Evolutionary conservation across 2,113 vertebrate species (phyloP).

Genomic region (Martes martes): DNA sequence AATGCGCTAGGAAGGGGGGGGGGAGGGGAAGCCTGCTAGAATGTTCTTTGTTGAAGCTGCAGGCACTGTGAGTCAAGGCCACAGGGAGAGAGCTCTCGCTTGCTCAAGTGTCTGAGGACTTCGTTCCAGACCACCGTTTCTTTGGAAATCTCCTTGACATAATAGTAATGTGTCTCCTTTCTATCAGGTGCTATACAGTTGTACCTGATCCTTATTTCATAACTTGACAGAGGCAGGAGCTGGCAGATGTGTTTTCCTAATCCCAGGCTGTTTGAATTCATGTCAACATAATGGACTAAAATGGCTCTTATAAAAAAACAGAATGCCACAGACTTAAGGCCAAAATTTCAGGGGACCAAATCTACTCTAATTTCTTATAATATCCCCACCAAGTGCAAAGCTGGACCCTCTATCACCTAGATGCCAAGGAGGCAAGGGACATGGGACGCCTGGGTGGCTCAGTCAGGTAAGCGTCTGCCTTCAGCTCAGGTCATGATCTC

Average conservation of each 20-base stretch:
- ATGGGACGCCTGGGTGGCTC: neutral
- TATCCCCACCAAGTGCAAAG: neutral
- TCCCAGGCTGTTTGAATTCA: constrained; percentile 37
- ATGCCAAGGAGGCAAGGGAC: neutral
- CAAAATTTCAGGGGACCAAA: neutral
- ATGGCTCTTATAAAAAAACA: neutral
- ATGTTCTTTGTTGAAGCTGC: constrained; percentile 30
- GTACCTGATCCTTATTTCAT: neutral
- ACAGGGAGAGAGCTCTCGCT: neutral
- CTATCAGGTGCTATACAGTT: neutral
- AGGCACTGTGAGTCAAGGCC: neutral
- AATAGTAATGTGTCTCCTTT: neutral
- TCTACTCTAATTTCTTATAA: neutral
- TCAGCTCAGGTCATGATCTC: too few relatives aligned
- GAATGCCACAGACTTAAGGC: neutral
- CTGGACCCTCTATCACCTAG: neutral
- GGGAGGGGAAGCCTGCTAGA: neutral
- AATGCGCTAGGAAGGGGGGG: neutral
- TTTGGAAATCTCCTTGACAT: constrained; percentile 39
- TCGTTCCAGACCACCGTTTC: neutral
- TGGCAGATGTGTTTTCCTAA: constrained; percentile 42
- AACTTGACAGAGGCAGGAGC: neutral
- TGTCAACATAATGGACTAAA: neutral
- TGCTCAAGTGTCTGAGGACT: constrained; percentile 37
- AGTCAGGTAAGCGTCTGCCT: too few relatives aligned